Percentiles rank a stretch among this genome's conserved stretches.
These are phyloP conservation scores for Schizopygopsis malacanthus DNA, from an alignment of 2,797 vertebrate species.

Conservation along the genomic window DNA sequence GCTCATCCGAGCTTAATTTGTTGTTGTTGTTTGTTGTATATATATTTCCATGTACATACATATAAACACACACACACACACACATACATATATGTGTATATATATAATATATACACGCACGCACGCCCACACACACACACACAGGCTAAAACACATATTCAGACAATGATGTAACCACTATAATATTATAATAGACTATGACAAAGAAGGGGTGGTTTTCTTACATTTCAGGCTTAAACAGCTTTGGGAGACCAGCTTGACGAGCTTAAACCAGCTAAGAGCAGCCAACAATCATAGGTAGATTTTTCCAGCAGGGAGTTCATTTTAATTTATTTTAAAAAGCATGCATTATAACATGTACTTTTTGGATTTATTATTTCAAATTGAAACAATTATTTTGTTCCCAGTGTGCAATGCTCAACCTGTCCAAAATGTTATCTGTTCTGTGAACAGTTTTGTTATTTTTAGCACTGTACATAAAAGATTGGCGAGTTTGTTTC, in stretches of 20 bases:
- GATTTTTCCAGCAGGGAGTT: not conserved
- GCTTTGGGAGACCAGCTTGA: not conserved
- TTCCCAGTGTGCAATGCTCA: not conserved
- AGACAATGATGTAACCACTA: not conserved
- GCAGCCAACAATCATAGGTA: not conserved
- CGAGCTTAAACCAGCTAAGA: not conserved
- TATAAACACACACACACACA: too few relatives aligned
- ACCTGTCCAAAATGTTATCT: slow-evolving; percentile 20
- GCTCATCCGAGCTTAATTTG: too few relatives aligned
- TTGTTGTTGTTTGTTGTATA: too few relatives aligned
- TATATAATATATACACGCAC: too few relatives aligned
- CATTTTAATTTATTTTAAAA: not conserved
- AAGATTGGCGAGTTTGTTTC: slow-evolving; percentile 18
- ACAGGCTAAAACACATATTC: not conserved
- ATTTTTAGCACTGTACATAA: slow-evolving; percentile 36
- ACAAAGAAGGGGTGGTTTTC: not conserved
- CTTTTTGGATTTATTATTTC: not conserved
- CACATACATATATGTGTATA: too few relatives aligned
- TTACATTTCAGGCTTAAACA: not conserved
- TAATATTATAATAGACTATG: not conserved
- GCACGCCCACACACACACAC: too few relatives aligned
- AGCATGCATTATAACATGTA: not conserved
- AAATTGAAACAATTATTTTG: not conserved
- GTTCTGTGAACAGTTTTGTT: slow-evolving; percentile 7
- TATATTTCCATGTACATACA: too few relatives aligned